Evolutionary conservation across 2,113 vertebrate species (phyloP).

Genomic region (Columba livia): DNA sequence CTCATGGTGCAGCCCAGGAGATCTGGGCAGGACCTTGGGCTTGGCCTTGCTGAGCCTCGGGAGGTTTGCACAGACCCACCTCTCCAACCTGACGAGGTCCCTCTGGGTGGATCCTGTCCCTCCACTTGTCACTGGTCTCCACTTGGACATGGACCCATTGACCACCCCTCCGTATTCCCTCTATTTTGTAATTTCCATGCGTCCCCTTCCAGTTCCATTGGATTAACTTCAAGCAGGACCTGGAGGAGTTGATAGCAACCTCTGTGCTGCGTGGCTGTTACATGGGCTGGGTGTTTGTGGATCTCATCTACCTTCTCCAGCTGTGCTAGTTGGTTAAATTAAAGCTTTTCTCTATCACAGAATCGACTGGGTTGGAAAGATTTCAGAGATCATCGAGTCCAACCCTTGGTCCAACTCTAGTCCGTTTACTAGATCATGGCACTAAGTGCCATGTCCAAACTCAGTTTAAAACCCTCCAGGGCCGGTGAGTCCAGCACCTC

Average conservation of each 20-base stretch:
- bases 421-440: no score
- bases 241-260: not conserved
- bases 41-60: not conserved
- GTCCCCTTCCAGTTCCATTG: not conserved
- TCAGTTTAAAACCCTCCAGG: no score
- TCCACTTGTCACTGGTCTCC: not conserved
- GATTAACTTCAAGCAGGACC: no score
- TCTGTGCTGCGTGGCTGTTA: not conserved
- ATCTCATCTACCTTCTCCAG: not conserved
- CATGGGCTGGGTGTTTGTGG: accelerated
- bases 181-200: not conserved
- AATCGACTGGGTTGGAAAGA: no score
- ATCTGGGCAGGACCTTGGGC: not conserved
- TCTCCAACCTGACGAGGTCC: not conserved
- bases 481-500: no score
- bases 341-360: not conserved
- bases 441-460: no score
- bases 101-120: not conserved
- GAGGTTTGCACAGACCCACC: accelerated
- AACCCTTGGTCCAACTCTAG: no score
- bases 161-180: not conserved
- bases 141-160: accelerated
- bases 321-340: not conserved
- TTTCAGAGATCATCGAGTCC: no score
- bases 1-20: no score